Evolutionary conservation across 2,888 invertebrate species (phyloP).

Genomic region (Cosmia trapezina): DNA sequence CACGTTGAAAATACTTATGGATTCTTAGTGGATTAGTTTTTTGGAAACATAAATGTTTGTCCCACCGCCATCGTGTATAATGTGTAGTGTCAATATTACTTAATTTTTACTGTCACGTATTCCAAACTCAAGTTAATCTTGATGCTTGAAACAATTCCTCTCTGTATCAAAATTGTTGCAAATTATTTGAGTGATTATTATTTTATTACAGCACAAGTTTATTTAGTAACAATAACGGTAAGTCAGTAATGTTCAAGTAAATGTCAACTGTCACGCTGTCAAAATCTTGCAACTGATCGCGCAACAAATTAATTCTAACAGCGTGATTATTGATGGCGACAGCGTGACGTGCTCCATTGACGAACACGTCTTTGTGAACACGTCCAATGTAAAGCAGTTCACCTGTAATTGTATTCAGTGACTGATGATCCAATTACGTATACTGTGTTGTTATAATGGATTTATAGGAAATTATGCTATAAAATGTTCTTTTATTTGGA

Average conservation of each 20-base stretch:
- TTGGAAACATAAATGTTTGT: background rate
- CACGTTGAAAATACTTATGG: background rate
- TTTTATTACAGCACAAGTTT: background rate
- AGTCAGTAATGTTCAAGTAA: background rate
- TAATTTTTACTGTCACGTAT: too few species aligned
- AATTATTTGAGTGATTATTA: too few species aligned
- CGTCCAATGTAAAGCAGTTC: constrained; percentile 11
- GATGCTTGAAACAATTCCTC: background rate
- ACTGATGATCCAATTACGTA: constrained; percentile 32
- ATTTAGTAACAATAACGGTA: background rate
- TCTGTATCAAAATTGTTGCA: background rate
- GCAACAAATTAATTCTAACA: constrained; percentile 23
- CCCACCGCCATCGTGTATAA: too few species aligned
- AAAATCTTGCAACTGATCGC: background rate
- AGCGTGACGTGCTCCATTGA: constrained; percentile 25
- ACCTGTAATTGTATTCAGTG: constrained; percentile 15
- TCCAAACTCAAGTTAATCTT: background rate
- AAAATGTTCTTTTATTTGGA: background rate
- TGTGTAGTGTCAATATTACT: background rate
- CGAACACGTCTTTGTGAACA: constrained; percentile 34
- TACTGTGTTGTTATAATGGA: background rate
- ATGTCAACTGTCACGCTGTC: constrained; percentile 24
- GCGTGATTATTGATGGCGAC: constrained; percentile 40
- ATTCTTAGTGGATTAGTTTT: background rate
- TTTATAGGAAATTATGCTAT: background rate